Conservation (phyloP, 2,888 invertebrate species). For the Cynaeus angustus region DNA sequence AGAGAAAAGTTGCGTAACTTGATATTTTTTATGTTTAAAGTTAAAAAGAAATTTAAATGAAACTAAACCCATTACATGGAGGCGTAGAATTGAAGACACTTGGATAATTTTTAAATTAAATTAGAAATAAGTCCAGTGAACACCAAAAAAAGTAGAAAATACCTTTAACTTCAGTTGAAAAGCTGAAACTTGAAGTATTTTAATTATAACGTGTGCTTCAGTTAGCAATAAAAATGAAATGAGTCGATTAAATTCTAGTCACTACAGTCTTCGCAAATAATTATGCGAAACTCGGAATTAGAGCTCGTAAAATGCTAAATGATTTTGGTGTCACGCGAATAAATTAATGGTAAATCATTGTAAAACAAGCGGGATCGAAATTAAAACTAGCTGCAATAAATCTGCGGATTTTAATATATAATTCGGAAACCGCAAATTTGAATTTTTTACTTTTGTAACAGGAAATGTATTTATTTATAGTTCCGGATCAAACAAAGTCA, state of each 20-base stretch:
- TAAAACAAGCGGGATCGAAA: not conserved
- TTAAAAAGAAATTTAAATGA: conserved; percentile 8
- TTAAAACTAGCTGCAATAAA: conserved; percentile 1
- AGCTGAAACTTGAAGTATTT: too few species aligned
- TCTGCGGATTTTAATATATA: not conserved
- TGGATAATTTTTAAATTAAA: conserved; percentile 4
- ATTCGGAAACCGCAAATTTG: too few species aligned
- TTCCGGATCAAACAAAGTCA: too few species aligned
- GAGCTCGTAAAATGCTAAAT: not conserved
- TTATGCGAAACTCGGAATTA: not conserved
- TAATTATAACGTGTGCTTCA: too few species aligned
- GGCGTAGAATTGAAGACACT: not conserved
- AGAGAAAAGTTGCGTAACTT: conserved; percentile 10
- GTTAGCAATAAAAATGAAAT: too few species aligned
- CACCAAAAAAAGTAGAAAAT: not conserved
- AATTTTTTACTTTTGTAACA: too few species aligned
- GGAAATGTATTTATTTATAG: too few species aligned
- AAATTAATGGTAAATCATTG: conserved; percentile 4
- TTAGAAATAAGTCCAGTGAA: not conserved
- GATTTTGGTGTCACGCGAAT: not conserved
- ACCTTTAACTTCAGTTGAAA: too few species aligned
- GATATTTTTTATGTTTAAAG: conserved; percentile 13
- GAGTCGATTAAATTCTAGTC: too few species aligned
- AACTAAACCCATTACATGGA: conserved; percentile 8
- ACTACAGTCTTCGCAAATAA: too few species aligned